Evolutionary conservation across 2,797 vertebrate genomes (phyloP).

Genomic region (Crocodylus rhombifer): DNA sequence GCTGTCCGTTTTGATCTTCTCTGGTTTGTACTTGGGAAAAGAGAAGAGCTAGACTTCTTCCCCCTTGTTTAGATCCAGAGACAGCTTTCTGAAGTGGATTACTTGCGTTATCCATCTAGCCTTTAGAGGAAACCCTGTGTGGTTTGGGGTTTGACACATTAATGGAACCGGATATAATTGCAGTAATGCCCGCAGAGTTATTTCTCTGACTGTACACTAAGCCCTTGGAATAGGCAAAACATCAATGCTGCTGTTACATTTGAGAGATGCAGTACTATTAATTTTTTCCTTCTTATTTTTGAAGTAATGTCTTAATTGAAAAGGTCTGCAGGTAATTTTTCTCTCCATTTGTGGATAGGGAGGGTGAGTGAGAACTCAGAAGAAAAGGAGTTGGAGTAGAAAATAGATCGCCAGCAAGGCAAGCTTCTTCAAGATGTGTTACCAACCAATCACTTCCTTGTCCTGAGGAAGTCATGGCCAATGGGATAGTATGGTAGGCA

Average conservation of each 20-base stretch:
- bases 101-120: background rate
- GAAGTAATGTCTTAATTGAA: background rate
- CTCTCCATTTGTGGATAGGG: background rate
- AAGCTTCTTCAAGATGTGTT: background rate
- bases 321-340: accelerated
- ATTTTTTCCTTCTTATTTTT: background rate
- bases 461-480: background rate
- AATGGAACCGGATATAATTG: background rate
- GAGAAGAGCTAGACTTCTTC: background rate
- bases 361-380: background rate
- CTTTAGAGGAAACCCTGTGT: background rate
- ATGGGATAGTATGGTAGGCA: background rate
- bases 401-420: background rate
- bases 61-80: background rate
- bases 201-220: background rate
- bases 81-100: background rate
- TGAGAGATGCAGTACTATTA: background rate
- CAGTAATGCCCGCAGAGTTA: background rate
- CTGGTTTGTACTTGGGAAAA: background rate
- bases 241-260: background rate
- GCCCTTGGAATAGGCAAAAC: accelerated
- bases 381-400: background rate
- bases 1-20: background rate
- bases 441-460: background rate
- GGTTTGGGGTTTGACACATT: background rate